These are phyloP conservation scores for Amphimedon queenslandica DNA, from an alignment of 37 sponge, comb jelly and placozoan genomes.

Conservation along the genomic window DNA sequence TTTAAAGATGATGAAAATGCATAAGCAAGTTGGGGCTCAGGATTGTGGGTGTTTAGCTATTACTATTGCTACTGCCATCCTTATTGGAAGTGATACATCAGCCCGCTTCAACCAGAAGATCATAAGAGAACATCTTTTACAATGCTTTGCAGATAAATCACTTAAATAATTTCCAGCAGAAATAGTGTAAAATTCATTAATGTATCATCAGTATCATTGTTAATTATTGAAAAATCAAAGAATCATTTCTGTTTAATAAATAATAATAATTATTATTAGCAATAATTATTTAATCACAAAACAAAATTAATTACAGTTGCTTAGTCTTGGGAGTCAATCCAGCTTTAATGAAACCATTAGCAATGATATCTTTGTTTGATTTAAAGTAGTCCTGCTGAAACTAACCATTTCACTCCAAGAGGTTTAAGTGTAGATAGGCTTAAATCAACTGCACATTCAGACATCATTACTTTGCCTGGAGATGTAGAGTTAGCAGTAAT, in stretches of 20 bases:
- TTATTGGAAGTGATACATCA: neutral
- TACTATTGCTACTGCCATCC: constrained; percentile 20
- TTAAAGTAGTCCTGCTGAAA: constrained; percentile 43
- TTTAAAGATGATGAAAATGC: constrained; percentile 11
- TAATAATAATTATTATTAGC: neutral
- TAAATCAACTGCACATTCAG: constrained; percentile 21
- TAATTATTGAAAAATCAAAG: neutral
- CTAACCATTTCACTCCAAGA: constrained; percentile 52
- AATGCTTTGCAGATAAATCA: constrained; percentile 11
- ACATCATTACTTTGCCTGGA: neutral
- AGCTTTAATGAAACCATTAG: constrained; percentile 59
- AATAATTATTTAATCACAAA: neutral
- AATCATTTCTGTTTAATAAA: neutral
- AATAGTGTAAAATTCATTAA: neutral
- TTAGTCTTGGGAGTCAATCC: constrained; percentile 8
- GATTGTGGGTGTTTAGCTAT: constrained; percentile 54
- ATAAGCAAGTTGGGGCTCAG: constrained; percentile 26
- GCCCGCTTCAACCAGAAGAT: constrained; percentile 9
- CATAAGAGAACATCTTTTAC: constrained; percentile 34
- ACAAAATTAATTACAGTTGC: neutral
- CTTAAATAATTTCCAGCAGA: constrained; percentile 22
- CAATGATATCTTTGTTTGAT: constrained; percentile 17
- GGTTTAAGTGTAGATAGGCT: constrained; percentile 39
- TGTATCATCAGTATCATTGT: neutral
- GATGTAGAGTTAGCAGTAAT: neutral